phyloP scores from a whole-genome alignment of 1,140 invertebrate species.

The Atta colombica region DNA sequence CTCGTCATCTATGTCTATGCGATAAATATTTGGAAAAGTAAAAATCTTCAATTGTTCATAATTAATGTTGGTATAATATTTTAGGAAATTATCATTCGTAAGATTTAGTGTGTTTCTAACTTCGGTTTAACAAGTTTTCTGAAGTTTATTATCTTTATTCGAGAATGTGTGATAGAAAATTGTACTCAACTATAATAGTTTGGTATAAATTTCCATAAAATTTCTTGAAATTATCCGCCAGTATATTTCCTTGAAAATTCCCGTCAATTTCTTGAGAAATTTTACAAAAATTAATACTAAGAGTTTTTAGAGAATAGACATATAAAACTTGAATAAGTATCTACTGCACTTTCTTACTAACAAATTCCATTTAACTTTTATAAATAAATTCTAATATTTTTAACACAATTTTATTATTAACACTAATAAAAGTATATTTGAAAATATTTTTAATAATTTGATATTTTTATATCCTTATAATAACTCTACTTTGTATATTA shows the following conservation, averaged over 20 bases:
- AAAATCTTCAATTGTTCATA: background rate
- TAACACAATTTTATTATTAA: too few relatives aligned
- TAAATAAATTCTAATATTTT: too few relatives aligned
- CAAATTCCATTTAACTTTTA: too few relatives aligned
- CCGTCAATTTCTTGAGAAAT: background rate
- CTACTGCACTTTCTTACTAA: background rate
- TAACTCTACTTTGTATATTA: too few relatives aligned
- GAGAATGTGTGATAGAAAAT: background rate
- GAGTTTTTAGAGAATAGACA: background rate
- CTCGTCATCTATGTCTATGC: background rate
- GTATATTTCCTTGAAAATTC: constrained; percentile 3
- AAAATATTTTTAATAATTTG: too few relatives aligned
- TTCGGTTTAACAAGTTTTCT: too few relatives aligned
- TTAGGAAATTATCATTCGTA: background rate
- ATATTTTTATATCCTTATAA: too few relatives aligned
- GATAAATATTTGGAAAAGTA: background rate
- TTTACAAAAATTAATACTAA: background rate
- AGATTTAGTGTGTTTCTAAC: too few relatives aligned
- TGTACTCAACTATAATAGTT: background rate
- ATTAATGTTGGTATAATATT: background rate
- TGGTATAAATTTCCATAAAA: background rate
- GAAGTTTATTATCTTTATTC: background rate
- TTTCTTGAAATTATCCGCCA: background rate
- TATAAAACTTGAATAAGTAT: background rate
- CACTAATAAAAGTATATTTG: too few relatives aligned